Conservation (phyloP, 2,888 invertebrate species). For the Thymelicus acteon region DNA sequence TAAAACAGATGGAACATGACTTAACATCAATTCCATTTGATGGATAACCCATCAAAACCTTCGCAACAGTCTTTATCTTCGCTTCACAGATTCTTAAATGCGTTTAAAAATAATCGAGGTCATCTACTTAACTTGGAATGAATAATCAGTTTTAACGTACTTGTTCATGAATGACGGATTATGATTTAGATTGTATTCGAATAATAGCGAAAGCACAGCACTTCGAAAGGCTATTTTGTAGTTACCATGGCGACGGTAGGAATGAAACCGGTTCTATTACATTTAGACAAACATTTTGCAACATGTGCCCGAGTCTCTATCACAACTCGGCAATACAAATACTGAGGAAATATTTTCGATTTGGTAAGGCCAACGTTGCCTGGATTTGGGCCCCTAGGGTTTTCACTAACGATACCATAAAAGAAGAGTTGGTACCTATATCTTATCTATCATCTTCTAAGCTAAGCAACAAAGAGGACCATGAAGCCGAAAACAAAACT, state of each 20-base stretch:
- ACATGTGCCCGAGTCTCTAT: conserved; percentile 49
- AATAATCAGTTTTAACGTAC: conserved; percentile 1
- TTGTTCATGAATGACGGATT: conserved; percentile 1
- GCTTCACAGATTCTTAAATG: neutral
- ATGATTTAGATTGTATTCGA: conserved; percentile 13
- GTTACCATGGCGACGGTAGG: conserved; percentile 43
- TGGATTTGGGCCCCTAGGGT: too few relatives aligned
- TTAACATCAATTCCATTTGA: neutral
- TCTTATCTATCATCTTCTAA: conserved; percentile 70
- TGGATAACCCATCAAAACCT: neutral
- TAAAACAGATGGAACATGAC: neutral
- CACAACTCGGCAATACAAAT: conserved; percentile 38
- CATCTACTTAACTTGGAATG: neutral
- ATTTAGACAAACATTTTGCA: conserved; percentile 61
- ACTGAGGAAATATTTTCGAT: neutral
- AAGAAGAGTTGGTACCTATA: conserved; percentile 52
- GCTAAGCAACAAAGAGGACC: conserved; percentile 78
- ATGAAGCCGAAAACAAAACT: conserved; percentile 74
- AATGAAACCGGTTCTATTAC: conserved; percentile 66
- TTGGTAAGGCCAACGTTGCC: neutral
- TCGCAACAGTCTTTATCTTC: neutral
- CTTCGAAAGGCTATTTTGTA: conserved; percentile 38
- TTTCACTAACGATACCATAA: neutral
- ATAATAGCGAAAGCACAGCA: conserved; percentile 39
- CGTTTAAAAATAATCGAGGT: neutral